Evolutionary conservation across 1,140 invertebrate species (phyloP), one percentile per base, ranked within the genome.

Genomic region (Aradophagus sp.): DNA sequence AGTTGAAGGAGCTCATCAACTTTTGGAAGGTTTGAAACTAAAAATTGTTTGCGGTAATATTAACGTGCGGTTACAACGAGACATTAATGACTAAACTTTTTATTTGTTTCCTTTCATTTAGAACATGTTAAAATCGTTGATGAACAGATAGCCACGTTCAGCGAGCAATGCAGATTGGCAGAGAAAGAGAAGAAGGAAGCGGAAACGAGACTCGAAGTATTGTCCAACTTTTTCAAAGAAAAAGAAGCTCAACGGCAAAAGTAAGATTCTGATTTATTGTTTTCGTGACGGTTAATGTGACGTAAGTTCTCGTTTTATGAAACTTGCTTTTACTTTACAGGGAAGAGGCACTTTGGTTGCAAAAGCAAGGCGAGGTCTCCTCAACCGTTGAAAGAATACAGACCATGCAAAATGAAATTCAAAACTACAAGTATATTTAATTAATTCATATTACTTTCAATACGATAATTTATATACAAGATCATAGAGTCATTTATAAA

Each of bases 151-250:
- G 74, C 84, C 39, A 82, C 84, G 20, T 80, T 92, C 2, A 88
- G 87, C 29, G 87, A 91, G 58, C 89, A 91, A 66, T 91, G 91
- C 55, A 90, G 90, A 77, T 87, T 89, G 47, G 90, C 90, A 1
- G 92, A 93, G 72, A 91, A 92, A 69, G 92, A 93, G 62, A 93
- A 93, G 66, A 86, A 91, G 11, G 93, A 96, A 79, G 91, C 93
- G 0, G 88, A 92, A 74, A 95, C 93, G 0, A 90, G 93, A 73
- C 87, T 97, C 0, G 91, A 94, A 80, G 94, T 96, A 4, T 84
- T 97, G 20, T 91, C 92, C 0, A 92, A 91, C 75, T 96, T 95
- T 78, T 97, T 97, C 83, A 92, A 95, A 77, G 93, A 96, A 65
- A 93, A 94, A 77, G 95, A 97, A 85, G 87, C 90, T 12, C 91